These are phyloP conservation scores for Cochlearius cochlearius DNA, from an alignment of 2,113 vertebrate genomes.

Conservation along the genomic window DNA sequence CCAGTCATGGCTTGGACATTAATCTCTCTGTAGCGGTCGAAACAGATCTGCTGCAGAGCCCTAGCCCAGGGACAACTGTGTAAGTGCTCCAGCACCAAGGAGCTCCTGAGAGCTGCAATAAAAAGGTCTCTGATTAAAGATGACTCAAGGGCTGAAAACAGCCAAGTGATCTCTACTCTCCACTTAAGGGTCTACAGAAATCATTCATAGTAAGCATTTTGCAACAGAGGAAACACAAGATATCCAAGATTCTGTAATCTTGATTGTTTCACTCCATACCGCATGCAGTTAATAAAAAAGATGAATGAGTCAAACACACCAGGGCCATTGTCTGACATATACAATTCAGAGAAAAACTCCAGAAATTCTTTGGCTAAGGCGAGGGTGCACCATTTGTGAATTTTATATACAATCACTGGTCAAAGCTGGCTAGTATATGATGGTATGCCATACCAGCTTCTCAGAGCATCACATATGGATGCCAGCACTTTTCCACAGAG, in stretches of 20 bases:
- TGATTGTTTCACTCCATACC: neutral
- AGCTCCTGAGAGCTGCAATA: neutral
- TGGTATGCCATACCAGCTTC: neutral
- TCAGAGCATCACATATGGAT: neutral
- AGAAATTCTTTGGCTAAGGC: neutral
- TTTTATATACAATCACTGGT: neutral
- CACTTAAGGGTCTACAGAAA: neutral
- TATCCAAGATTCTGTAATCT: neutral
- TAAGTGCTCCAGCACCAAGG: neutral
- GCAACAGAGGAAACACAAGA: neutral
- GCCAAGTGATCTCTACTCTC: conserved; percentile 12
- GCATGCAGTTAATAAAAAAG: neutral
- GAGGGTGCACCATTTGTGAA: neutral
- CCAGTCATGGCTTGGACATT: neutral
- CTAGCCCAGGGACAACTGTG: neutral
- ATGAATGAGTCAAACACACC: neutral
- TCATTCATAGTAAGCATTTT: neutral
- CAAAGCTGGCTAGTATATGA: neutral
- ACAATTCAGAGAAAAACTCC: neutral
- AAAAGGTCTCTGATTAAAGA: conserved; percentile 16
- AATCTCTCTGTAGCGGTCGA: neutral
- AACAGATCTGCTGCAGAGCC: neutral
- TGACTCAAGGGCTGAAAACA: conserved; percentile 5
- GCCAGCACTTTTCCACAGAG: neutral
- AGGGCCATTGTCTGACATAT: neutral